Percentiles rank a stretch among this genome's conserved stretches.
Evolutionary conservation across 2,888 invertebrate genomes (phyloP).

Genomic region (Temnothorax rugatulus): DNA sequence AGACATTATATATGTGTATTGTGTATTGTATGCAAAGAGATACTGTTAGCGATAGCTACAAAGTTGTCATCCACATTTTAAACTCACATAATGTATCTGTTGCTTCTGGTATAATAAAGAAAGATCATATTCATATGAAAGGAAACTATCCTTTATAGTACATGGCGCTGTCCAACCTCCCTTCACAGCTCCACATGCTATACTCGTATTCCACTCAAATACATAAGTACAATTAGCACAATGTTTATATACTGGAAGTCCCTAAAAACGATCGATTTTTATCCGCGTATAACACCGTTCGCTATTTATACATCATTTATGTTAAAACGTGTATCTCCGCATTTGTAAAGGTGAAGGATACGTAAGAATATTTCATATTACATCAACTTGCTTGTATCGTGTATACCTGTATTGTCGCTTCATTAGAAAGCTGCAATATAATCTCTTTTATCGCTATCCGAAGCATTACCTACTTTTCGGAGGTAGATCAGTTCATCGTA

Average conservation of each 20-base stretch:
- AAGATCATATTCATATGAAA: constrained; percentile 76
- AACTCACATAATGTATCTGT: constrained; percentile 73
- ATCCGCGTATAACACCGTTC: background rate
- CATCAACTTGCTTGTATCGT: constrained; percentile 32
- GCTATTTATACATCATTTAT: background rate
- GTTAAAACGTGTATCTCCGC: background rate
- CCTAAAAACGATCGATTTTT: constrained; percentile 63
- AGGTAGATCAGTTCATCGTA: constrained; percentile 14
- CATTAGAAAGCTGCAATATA: background rate
- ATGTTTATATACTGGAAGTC: constrained; percentile 72
- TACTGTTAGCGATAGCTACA: background rate
- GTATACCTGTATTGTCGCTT: constrained; percentile 21
- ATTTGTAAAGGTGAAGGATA: constrained; percentile 44
- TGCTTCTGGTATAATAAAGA: constrained; percentile 68
- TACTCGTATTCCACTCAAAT: constrained; percentile 81
- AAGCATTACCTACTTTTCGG: constrained; percentile 17
- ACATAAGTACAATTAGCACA: constrained; percentile 79
- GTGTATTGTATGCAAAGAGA: background rate
- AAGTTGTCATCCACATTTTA: background rate
- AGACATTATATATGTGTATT: background rate
- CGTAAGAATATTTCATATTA: constrained; percentile 8
- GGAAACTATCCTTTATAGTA: constrained; percentile 73
- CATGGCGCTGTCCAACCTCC: constrained; percentile 76
- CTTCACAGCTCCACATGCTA: constrained; percentile 74
- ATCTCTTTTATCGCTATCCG: constrained; percentile 14